phyloP scores from a whole-genome alignment of 2,113 vertebrate species.

The Turdus rufiventris region DNA sequence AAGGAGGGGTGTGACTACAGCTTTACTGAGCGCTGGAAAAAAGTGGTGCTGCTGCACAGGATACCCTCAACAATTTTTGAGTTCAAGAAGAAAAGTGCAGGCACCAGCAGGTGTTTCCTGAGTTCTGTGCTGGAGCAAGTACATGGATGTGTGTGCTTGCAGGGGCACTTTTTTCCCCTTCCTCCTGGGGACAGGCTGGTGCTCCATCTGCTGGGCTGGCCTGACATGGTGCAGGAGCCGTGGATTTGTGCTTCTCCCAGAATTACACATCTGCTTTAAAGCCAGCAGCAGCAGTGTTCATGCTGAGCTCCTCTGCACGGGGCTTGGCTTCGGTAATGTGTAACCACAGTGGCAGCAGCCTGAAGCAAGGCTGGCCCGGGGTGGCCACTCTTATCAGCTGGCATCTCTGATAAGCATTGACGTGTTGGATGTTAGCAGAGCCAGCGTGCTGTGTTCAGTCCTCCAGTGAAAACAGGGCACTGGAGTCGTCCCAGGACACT shows the following conservation, averaged over 20 bases:
- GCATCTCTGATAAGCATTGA: not conserved
- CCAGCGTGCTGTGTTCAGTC: not conserved
- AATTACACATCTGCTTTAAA: not conserved
- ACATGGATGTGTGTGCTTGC: not conserved
- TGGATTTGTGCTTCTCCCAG: not conserved
- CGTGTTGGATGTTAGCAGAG: not conserved
- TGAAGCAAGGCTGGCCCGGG: not conserved
- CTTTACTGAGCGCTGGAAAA: not conserved
- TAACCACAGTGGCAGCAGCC: not conserved
- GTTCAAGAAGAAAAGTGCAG: not conserved
- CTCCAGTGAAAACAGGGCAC: not conserved
- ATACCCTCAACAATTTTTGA: not conserved
- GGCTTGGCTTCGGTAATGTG: not conserved
- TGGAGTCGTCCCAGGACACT: not conserved
- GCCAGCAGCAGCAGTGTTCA: not conserved
- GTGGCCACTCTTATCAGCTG: not conserved
- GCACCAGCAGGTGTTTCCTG: not conserved
- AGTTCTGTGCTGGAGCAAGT: not conserved
- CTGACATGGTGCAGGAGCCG: accelerated
- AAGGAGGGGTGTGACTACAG: not conserved
- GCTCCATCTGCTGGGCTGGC: constrained; percentile 22
- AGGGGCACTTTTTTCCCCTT: accelerated
- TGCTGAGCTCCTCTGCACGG: not conserved
- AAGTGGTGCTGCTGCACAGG: not conserved
- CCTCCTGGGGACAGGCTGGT: not conserved